These are phyloP conservation scores for Drosophila murphyi DNA, from an alignment of 1,140 invertebrate genomes.

Conservation along the genomic window DNA sequence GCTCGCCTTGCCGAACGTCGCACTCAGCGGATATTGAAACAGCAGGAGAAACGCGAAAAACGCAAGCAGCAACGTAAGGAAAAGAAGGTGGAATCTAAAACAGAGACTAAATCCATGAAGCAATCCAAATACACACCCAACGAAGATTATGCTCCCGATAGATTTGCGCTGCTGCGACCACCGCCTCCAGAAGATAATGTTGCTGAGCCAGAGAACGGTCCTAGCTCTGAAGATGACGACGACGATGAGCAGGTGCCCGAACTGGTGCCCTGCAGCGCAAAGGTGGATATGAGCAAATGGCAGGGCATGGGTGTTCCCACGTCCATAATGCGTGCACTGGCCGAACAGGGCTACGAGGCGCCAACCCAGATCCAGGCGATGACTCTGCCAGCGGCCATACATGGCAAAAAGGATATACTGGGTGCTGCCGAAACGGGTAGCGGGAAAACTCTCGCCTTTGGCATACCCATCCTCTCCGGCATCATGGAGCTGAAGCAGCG, in stretches of 20 bases:
- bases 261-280: constrained; percentile 23
- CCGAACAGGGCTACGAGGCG: constrained; percentile 90
- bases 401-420: constrained; percentile 93
- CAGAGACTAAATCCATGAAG: neutral
- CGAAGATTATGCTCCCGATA: constrained; percentile 58
- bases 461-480: constrained; percentile 94
- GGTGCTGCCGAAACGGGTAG: constrained; percentile 99
- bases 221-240: neutral
- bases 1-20: constrained; percentile 57
- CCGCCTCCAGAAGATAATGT: constrained; percentile 43
- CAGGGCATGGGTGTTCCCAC: constrained; percentile 88
- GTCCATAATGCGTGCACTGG: constrained; percentile 89
- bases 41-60: constrained; percentile 61
- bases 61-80: constrained; percentile 66
- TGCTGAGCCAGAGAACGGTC: constrained; percentile 11
- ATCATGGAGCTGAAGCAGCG: constrained; percentile 90
- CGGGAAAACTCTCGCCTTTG: constrained; percentile 99
- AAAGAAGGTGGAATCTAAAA: constrained; percentile 19
- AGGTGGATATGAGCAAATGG: constrained; percentile 87
- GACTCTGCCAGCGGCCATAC: constrained; percentile 93
- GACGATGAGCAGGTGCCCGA: constrained; percentile 42
- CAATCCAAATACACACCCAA: constrained; percentile 31
- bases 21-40: constrained; percentile 56
- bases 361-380: constrained; percentile 94
- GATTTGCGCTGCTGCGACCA: constrained; percentile 66